Conservation (phyloP, 2,888 invertebrate species). For the Myopa testacea region DNA sequence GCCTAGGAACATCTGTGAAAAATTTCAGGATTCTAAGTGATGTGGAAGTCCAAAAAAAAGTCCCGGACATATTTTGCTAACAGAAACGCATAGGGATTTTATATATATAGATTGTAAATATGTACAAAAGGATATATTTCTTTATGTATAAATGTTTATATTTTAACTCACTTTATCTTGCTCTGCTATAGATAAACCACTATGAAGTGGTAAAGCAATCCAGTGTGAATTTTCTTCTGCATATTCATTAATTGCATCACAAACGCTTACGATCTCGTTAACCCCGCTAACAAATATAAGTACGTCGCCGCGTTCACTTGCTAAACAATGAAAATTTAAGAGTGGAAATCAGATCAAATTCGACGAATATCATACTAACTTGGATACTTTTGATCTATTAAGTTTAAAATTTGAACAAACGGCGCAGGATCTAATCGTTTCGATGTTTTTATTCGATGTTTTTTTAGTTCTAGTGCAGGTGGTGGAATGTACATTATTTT, state of each 20-base stretch:
- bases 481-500: slow-evolving; percentile 87
- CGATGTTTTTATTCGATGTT: slow-evolving; percentile 69
- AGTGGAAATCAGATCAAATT: neutral
- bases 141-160: neutral
- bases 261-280: slow-evolving; percentile 89
- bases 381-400: slow-evolving; percentile 91
- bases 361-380: slow-evolving; percentile 51
- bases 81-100: too few species aligned
- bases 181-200: slow-evolving; percentile 90
- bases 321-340: slow-evolving; percentile 62
- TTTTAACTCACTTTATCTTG: slow-evolving; percentile 86
- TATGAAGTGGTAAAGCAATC: slow-evolving; percentile 94
- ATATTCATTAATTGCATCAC: slow-evolving; percentile 88
- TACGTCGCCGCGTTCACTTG: slow-evolving; percentile 90
- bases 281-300: slow-evolving; percentile 95
- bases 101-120: too few species aligned
- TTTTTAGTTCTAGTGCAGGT: slow-evolving; percentile 69
- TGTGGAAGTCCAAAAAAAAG: too few species aligned
- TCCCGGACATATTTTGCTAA: too few species aligned
- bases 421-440: slow-evolving; percentile 92
- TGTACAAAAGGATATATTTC: too few species aligned
- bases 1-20: too few species aligned
- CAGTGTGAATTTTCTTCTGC: slow-evolving; percentile 80
- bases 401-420: slow-evolving; percentile 90
- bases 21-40: too few species aligned